A percentile compares a stretch with the other conserved stretches of the same genome.
phyloP scores from a whole-genome alignment of 2,888 invertebrate genomes.

The Lasioglossum morio region DNA sequence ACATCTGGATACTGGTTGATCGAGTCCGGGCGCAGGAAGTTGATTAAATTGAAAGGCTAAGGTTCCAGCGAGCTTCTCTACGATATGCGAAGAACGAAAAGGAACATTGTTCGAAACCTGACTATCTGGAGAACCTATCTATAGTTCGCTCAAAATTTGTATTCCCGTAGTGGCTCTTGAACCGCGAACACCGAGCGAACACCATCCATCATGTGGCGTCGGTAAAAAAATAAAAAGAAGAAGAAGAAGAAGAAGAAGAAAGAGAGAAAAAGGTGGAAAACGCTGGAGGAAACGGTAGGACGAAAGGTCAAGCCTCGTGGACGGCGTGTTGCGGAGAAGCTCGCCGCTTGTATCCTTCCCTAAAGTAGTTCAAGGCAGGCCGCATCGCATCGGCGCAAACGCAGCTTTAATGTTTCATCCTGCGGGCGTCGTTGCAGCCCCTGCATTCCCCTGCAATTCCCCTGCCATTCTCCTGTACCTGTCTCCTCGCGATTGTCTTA shows the following conservation, averaged over 20 bases:
- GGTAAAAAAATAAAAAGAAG: not conserved
- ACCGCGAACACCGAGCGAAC: not conserved
- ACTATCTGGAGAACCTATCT: too few relatives aligned
- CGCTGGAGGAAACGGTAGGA: conserved; percentile 25
- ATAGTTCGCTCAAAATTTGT: not conserved
- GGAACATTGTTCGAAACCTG: not conserved
- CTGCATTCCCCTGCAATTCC: not conserved
- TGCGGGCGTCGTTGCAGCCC: conserved; percentile 56
- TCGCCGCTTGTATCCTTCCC: conserved; percentile 40
- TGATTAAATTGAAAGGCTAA: too few relatives aligned
- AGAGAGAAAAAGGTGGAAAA: not conserved
- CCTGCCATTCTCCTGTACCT: not conserved
- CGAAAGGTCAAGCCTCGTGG: conserved; percentile 51
- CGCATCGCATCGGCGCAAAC: conserved; percentile 61
- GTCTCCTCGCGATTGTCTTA: not conserved
- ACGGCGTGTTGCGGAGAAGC: conserved; percentile 36
- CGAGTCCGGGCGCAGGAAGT: too few relatives aligned
- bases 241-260: too few relatives aligned
- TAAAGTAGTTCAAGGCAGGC: conserved; percentile 65
- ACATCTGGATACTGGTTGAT: too few relatives aligned
- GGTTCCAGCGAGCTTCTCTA: too few relatives aligned
- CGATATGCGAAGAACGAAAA: too few relatives aligned
- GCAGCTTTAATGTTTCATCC: conserved; percentile 66
- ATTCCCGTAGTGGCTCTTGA: not conserved
- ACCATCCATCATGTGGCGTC: not conserved